Evolutionary conservation across 2,797 vertebrate species (phyloP).

Genomic region (Anisognathus igniventris): DNA sequence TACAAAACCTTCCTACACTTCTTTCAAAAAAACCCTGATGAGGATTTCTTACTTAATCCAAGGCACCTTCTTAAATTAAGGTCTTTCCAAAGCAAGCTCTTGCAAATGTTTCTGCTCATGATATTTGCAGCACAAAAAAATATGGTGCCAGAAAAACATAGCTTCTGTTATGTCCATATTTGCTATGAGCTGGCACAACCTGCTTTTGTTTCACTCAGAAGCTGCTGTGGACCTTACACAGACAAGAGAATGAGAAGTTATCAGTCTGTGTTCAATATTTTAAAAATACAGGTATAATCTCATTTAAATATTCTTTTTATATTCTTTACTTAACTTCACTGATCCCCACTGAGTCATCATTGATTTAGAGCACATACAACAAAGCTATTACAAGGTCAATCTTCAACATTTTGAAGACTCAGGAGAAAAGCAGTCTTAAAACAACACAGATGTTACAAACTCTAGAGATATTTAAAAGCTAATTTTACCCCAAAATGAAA

Average conservation of each 20-base stretch:
- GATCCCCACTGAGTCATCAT: neutral
- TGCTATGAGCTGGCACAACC: neutral
- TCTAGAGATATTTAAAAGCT: neutral
- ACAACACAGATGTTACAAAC: neutral
- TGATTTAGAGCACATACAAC: neutral
- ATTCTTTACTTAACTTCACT: neutral
- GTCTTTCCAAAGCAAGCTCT: neutral
- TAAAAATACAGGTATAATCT: neutral
- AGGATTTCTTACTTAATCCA: neutral
- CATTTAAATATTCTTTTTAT: neutral
- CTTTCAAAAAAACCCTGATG: neutral
- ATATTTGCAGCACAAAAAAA: neutral
- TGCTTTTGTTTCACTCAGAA: neutral
- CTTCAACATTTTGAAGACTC: neutral
- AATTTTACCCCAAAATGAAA: neutral
- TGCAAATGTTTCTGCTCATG: neutral
- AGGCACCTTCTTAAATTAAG: neutral
- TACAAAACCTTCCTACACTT: neutral
- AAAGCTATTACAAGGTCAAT: neutral
- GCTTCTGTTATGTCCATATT: neutral
- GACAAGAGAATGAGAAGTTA: neutral
- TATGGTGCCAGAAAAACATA: rapidly evolving
- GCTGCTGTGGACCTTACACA: neutral
- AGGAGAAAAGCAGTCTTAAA: neutral
- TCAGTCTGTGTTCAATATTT: neutral